Conservation (phyloP, 2,888 invertebrate species). For the Salticus scenicus region DNA sequence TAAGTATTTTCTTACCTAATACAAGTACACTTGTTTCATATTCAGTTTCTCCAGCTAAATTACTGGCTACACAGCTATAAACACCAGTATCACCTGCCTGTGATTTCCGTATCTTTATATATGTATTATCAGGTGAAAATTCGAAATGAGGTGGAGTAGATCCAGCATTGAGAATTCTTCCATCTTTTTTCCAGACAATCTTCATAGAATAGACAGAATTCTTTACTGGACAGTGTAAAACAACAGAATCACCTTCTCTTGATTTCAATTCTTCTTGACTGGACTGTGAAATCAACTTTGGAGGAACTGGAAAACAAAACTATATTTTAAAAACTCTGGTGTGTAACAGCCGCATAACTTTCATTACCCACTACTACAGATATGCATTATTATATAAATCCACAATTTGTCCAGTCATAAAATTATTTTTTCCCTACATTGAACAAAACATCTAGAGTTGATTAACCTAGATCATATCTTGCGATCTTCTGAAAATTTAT, state of each 20-base stretch:
- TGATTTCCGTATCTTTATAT: slow-evolving; percentile 69
- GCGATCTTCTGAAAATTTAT: no score
- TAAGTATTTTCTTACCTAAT: slow-evolving; percentile 71
- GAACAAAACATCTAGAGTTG: no score
- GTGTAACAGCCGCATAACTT: no score
- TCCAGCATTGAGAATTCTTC: slow-evolving; percentile 72
- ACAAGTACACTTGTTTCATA: slow-evolving; percentile 71
- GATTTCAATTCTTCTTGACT: slow-evolving; percentile 17
- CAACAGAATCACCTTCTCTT: slow-evolving; percentile 53
- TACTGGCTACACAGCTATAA: slow-evolving; percentile 79
- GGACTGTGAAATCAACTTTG: slow-evolving; percentile 19
- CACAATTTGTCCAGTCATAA: no score
- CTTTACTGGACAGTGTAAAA: slow-evolving; percentile 50
- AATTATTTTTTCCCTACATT: no score
- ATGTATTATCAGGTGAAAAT: slow-evolving; percentile 48
- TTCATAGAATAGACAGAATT: slow-evolving; percentile 76
- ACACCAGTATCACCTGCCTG: slow-evolving; percentile 76
- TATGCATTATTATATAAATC: no score
- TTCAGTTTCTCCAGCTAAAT: slow-evolving; percentile 78
- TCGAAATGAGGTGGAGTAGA: slow-evolving; percentile 38
- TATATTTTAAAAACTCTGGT: no score
- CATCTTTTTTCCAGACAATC: slow-evolving; percentile 80
- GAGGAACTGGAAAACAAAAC: slow-evolving; percentile 50
- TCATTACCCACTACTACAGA: no score
- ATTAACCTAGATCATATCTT: no score